These are phyloP conservation scores for Ochropleura leucogaster DNA, from an alignment of 2,888 invertebrate species.

Conservation along the genomic window DNA sequence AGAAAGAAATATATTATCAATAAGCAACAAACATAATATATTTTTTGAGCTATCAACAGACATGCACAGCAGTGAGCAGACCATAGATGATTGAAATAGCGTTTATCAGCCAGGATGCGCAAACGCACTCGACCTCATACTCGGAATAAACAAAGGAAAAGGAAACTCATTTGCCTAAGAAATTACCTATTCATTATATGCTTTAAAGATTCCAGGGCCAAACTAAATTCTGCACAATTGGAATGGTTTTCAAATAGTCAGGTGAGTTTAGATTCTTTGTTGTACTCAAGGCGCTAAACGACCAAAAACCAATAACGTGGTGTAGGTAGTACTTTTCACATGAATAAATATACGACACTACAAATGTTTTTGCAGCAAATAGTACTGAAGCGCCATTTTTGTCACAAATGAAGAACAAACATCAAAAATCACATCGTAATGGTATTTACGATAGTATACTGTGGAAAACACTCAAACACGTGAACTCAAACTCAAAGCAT, in stretches of 20 bases:
- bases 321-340: too few species aligned
- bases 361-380: too few species aligned
- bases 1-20: too few species aligned
- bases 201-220: constrained; percentile 33
- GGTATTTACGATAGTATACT: too few species aligned
- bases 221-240: not conserved
- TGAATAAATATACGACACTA: too few species aligned
- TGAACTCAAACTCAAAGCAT: too few species aligned
- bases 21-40: not conserved
- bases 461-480: too few species aligned
- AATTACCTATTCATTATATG: constrained; percentile 13
- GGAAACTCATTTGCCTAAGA: constrained; percentile 38
- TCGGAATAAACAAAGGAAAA: constrained; percentile 38
- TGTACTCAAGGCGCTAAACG: not conserved
- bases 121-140: constrained; percentile 6
- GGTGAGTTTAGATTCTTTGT: not conserved
- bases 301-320: too few species aligned
- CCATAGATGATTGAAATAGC: constrained; percentile 2
- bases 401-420: too few species aligned
- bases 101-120: constrained; percentile 1
- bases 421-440: too few species aligned
- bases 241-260: not conserved
- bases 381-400: too few species aligned
- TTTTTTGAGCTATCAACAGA: not conserved
- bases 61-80: not conserved